A percentile compares a stretch with the other conserved stretches of the same genome.
phyloP scores from a whole-genome alignment of 2,797 vertebrate species.

The Holocentrus rufus region DNA sequence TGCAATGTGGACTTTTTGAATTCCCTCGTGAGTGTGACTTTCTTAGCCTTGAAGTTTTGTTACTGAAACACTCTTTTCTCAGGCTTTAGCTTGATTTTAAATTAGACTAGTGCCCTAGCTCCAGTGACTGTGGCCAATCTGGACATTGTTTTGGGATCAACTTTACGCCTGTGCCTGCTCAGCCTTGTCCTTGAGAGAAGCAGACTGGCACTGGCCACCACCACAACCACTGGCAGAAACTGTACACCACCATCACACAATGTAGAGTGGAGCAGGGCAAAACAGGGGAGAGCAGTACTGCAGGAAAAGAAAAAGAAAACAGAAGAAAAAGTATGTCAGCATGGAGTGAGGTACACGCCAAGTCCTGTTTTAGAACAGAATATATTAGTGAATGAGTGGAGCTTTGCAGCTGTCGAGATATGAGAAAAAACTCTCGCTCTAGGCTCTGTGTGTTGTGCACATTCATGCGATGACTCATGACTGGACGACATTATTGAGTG shows the following conservation, averaged over 20 bases:
- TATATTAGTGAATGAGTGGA: conserved; percentile 14
- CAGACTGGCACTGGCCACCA: no score
- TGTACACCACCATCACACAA: conserved; percentile 8
- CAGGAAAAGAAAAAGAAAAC: conserved; percentile 22
- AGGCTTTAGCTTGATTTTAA: conserved; percentile 6
- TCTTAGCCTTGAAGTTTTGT: neutral
- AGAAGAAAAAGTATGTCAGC: conserved; percentile 54
- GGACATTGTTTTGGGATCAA: conserved; percentile 37
- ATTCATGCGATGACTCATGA: neutral
- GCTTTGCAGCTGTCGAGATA: neutral
- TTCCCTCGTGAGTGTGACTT: neutral
- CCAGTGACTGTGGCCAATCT: neutral
- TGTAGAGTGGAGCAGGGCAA: conserved; percentile 16
- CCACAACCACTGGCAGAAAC: conserved; percentile 25
- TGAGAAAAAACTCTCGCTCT: neutral
- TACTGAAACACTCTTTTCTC: neutral
- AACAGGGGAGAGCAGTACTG: conserved; percentile 10
- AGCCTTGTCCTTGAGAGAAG: conserved; percentile 27
- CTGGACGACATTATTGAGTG: neutral
- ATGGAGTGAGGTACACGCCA: conserved; percentile 26
- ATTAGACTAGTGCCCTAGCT: neutral
- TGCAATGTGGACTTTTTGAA: neutral
- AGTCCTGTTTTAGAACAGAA: conserved; percentile 32
- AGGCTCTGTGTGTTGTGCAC: neutral
- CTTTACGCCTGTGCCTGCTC: conserved; percentile 14